Base-by-base conservation (phyloP, 2,888 invertebrate species). In the Pterostichus niger region DNA sequence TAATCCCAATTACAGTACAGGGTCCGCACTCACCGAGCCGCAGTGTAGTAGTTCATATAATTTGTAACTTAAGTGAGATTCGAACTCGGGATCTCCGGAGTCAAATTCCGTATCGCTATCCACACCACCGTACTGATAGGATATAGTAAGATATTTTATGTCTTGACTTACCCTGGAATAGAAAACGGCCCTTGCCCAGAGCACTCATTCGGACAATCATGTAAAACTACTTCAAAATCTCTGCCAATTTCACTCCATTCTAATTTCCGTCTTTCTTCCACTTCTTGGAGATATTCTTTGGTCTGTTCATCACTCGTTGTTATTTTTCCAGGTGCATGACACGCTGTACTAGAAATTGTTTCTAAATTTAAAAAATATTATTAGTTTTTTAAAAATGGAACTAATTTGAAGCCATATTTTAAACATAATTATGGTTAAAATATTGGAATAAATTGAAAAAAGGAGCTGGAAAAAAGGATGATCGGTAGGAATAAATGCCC, bases 181-280 rank as follows among this genome's bases (percentile, higher is more conserved):
- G 91, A 91, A 85, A 91, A 93, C 49, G 90, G 90, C 10, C 92
- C 93, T 77, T 86, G 85, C 13, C 88, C 84, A 82, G 91, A 92
- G n/a, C 92, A 90, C 83, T 91, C 89, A 84, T 91, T 90, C 6
- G 95, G 95, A 85, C 94, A 90, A 88, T 95, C 95, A 86, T 93
- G 91, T 84, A 93, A 89, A 71, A 95, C 91, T 35, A 94, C 90
- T 87, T 95, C 94, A 86, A 91, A 92, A 86, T 93, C 93, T 31
- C 91, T 88, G 15, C 93, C 91, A 6, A 93, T 86, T 35, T 90
- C 89, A 85, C 93, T 92, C 90, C 93, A 92, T 83, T 92, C 92
- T 54, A 90, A 88, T 86, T 91, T 90, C 77, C 91, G 89, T 1
- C 93, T 89, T 86, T 93, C 93, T 83, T 91, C 89, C 85, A 93